Conservation (phyloP, 2,113 vertebrate species). For the Austrofundulus limnaeus region DNA sequence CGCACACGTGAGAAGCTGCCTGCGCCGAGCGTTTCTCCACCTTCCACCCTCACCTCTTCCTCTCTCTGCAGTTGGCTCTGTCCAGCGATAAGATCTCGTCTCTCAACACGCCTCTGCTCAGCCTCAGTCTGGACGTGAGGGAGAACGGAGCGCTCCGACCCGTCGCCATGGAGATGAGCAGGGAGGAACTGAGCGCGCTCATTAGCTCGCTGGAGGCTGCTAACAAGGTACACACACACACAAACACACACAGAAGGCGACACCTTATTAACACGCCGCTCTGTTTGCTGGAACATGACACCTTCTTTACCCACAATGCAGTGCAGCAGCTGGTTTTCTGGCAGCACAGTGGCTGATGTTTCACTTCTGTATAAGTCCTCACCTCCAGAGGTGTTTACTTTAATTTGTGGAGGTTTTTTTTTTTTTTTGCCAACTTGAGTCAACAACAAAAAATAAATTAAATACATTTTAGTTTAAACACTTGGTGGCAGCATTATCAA, state of each 20-base stretch:
- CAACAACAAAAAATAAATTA: too few relatives aligned
- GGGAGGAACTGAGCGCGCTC: slow-evolving; percentile 88
- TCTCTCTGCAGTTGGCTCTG: slow-evolving; percentile 82
- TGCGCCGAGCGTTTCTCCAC: neutral
- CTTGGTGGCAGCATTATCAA: neutral
- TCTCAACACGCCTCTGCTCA: slow-evolving; percentile 90
- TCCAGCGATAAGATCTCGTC: slow-evolving; percentile 95
- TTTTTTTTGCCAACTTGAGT: too few relatives aligned
- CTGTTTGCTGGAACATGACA: neutral
- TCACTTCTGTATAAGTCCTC: neutral
- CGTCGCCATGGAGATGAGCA: slow-evolving; percentile 89
- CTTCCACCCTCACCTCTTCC: neutral
- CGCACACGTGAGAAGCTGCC: neutral
- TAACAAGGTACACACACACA: slow-evolving; percentile 84
- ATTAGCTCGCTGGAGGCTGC: slow-evolving; percentile 90
- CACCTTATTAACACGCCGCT: neutral
- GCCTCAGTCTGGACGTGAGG: slow-evolving; percentile 87
- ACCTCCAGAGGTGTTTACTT: neutral
- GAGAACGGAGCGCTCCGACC: slow-evolving; percentile 82
- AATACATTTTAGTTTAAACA: neutral
- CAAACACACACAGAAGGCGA: neutral
- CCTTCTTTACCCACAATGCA: neutral
- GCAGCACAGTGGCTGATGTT: neutral
- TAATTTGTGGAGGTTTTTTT: too few relatives aligned
- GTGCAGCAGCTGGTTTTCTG: too few relatives aligned